Evolutionary conservation across 1,140 invertebrate genomes (phyloP).

Genomic region (Megalopta genalis): DNA sequence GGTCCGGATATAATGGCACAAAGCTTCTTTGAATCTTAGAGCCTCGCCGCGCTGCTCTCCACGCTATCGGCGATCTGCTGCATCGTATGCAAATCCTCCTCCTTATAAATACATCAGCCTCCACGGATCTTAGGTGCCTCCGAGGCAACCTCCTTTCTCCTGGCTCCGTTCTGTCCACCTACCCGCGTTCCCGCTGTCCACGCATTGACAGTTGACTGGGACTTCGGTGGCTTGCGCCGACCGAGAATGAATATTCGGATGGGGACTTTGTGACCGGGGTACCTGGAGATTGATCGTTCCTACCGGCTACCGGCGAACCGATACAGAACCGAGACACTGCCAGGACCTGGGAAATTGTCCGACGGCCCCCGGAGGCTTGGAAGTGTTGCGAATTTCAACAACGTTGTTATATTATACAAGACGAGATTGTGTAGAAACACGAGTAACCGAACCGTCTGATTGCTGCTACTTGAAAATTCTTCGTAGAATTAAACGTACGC

Average conservation of each 20-base stretch:
- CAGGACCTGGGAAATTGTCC: not conserved
- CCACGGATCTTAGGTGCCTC: slow-evolving; percentile 73
- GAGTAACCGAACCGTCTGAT: too few relatives aligned
- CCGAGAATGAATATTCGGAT: slow-evolving; percentile 41
- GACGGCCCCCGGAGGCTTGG: not conserved
- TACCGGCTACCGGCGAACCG: not conserved
- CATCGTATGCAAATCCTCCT: slow-evolving; percentile 80
- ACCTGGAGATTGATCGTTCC: slow-evolving; percentile 28
- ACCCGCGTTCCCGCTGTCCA: slow-evolving; percentile 57
- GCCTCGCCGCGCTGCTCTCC: slow-evolving; percentile 69
- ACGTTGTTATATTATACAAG: too few relatives aligned
- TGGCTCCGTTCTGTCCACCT: slow-evolving; percentile 51
- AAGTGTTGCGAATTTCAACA: not conserved
- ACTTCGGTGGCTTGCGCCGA: slow-evolving; percentile 17
- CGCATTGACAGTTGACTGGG: slow-evolving; percentile 49
- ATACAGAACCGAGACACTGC: not conserved
- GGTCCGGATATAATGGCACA: slow-evolving; percentile 78
- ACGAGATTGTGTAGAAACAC: too few relatives aligned
- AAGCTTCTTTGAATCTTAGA: slow-evolving; percentile 79
- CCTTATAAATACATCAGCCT: slow-evolving; percentile 81
- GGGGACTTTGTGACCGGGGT: slow-evolving; percentile 18
- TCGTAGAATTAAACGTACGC: too few relatives aligned
- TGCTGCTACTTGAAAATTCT: too few relatives aligned
- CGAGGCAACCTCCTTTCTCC: slow-evolving; percentile 24
- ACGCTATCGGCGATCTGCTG: slow-evolving; percentile 79